A percentile compares a stretch with the other conserved stretches of the same genome.
These are phyloP conservation scores for Phyllotreta cruciferae DNA, from an alignment of 2,888 invertebrate genomes.

Conservation along the genomic window DNA sequence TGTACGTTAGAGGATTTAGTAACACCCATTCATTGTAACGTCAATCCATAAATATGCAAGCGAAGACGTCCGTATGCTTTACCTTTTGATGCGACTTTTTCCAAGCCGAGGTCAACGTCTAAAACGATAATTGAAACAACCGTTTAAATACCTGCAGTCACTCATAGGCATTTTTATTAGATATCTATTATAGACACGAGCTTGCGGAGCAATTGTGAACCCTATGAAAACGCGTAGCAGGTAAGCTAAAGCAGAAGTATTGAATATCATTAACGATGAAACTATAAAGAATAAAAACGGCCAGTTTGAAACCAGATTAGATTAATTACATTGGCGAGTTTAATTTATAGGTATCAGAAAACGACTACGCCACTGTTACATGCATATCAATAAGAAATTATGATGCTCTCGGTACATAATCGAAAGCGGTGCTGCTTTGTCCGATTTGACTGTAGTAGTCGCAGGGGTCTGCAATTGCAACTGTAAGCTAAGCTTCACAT, in stretches of 20 bases:
- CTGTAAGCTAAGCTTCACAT: too few relatives aligned
- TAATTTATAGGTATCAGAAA: conserved; percentile 30
- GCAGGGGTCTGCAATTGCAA: background rate
- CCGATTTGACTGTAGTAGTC: conserved; percentile 51
- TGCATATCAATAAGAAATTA: conserved; percentile 58
- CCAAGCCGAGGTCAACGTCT: conserved; percentile 2
- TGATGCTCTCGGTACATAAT: conserved; percentile 55
- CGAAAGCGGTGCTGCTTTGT: conserved; percentile 58
- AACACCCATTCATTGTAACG: conserved; percentile 40
- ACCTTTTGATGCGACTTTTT: conserved; percentile 14
- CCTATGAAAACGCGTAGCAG: too few relatives aligned
- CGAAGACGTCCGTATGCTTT: conserved; percentile 21
- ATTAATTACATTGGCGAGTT: conserved; percentile 2
- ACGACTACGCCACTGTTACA: conserved; percentile 56
- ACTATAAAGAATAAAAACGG: background rate
- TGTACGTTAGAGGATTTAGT: conserved; percentile 23
- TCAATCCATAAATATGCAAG: conserved; percentile 34
- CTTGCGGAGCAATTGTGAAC: too few relatives aligned
- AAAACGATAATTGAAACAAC: too few relatives aligned
- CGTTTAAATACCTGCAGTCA: too few relatives aligned
- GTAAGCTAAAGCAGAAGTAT: too few relatives aligned
- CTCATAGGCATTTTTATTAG: too few relatives aligned
- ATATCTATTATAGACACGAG: too few relatives aligned
- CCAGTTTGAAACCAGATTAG: conserved; percentile 4
- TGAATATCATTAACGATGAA: too few relatives aligned